These are phyloP conservation scores for Drosophila eohydei DNA, from an alignment of 2,888 invertebrate genomes.

Conservation along the genomic window DNA sequence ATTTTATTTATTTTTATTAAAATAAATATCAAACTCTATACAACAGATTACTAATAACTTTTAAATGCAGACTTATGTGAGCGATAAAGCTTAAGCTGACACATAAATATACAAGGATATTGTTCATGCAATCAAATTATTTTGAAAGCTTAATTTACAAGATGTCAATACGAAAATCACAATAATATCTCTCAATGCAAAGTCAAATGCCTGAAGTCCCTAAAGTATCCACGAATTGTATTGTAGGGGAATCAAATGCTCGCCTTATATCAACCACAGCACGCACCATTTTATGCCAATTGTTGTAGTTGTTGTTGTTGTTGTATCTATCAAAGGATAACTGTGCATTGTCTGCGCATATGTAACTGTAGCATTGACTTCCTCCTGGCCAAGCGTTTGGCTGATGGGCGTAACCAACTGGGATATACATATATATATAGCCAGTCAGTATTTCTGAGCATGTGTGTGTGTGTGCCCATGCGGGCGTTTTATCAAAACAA, in stretches of 20 bases:
- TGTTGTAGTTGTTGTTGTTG: constrained; percentile 40
- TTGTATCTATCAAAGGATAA: constrained; percentile 67
- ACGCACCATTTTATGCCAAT: constrained; percentile 75
- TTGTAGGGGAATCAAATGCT: constrained; percentile 49
- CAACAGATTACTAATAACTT: no score
- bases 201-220: neutral
- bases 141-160: no score
- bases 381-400: constrained; percentile 6
- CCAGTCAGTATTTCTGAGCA: constrained; percentile 10
- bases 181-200: neutral
- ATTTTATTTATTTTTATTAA: no score
- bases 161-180: neutral
- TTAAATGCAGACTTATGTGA: no score
- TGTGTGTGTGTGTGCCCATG: constrained; percentile 51
- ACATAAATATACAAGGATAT: no score
- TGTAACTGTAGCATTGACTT: constrained; percentile 53
- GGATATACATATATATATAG: constrained; percentile 12
- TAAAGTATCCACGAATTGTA: constrained; percentile 11
- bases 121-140: no score
- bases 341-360: constrained; percentile 70
- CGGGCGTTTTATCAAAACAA: constrained; percentile 81
- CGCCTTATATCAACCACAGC: constrained; percentile 41
- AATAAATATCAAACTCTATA: no score
- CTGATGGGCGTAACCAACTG: constrained; percentile 43
- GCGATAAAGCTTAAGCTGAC: no score